Conservation (phyloP, 30 jellyfish, hydroid and myxozoan genomes). For the Aurelia aurita region DNA sequence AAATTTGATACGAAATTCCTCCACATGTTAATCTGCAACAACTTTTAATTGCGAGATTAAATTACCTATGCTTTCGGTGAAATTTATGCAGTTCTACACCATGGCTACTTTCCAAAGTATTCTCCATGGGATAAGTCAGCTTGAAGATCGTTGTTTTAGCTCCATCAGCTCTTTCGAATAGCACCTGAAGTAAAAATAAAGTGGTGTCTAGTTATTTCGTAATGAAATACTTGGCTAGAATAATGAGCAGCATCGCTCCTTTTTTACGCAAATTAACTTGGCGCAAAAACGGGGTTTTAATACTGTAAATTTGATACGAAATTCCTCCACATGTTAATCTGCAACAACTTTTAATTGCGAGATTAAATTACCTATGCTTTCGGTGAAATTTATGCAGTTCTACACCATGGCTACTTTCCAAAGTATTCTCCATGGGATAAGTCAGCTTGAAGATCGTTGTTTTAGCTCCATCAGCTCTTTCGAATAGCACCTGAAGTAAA, state of each 20-base stretch:
- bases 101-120: conserved; percentile 12
- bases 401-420: conserved; percentile 15
- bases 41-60: no score
- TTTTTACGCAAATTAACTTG: no score
- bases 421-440: conserved; percentile 56
- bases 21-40: no score
- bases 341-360: no score
- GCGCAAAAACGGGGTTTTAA: no score
- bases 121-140: conserved; percentile 62
- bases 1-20: no score
- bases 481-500: conserved; percentile 11
- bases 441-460: conserved; percentile 41
- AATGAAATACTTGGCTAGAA: no score
- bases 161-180: conserved; percentile 64
- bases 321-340: no score
- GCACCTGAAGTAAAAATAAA: conserved; percentile 15
- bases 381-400: conserved; percentile 53
- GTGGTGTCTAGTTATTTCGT: no score
- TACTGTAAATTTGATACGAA: no score
- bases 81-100: conserved; percentile 37
- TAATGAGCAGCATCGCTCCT: no score
- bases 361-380: conserved; percentile 45
- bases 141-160: conserved; percentile 42
- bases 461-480: conserved; percentile 62
- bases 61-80: conserved; percentile 66